Evolutionary conservation across 2,797 vertebrate genomes (phyloP), one percentile per base, ranked within the genome.

Genomic region (Pangasius macronema): DNA sequence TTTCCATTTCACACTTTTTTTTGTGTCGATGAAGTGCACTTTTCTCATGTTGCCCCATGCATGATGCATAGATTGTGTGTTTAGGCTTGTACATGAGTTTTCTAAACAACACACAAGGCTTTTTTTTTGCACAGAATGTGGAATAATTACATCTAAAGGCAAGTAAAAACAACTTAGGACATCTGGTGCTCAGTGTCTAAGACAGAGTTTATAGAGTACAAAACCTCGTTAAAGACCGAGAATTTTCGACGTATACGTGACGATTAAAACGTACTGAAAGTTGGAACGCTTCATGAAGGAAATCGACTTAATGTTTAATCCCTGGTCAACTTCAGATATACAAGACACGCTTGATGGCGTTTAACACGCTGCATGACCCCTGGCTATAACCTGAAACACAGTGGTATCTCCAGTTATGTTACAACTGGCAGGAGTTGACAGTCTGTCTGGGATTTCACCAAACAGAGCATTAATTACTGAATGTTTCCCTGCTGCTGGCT

Each of bases 381-480:
- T 36, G 53, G 61, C 16, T 24, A 6, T 77, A 68, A 36, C 59
- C 30, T 67, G n/a, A n/a, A 83, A 11, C n/a, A 79, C 9, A 57
- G 13, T 20, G 46, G 20, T 49, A 49, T 82, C 67, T 39, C 83
- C 33, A 53, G 27, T 51, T 22, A 36, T 30, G 61, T 67, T 18
- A 53, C 51, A 82, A 22, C 14, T 42, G 46, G 51, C 36, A 79
- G 82, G n/a, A 75, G 85, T 89, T 49, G 27, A 76, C 1, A 22
- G 10, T 27, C 42, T 49, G 86, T 77, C 46, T 80, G 73, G 2
- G 73, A 20, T 70, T 77, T 82, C 33, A 83, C 68, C 75, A 70
- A 73, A 55, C 11, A 33, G 75, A 59, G 22, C 39, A 33, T 85
- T 75, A 79, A 89, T 84, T 81, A 83, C 20, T 83, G 39, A 57